phyloP scores from a whole-genome alignment of 1,140 invertebrate species.

The Cryptotermes secundus region DNA sequence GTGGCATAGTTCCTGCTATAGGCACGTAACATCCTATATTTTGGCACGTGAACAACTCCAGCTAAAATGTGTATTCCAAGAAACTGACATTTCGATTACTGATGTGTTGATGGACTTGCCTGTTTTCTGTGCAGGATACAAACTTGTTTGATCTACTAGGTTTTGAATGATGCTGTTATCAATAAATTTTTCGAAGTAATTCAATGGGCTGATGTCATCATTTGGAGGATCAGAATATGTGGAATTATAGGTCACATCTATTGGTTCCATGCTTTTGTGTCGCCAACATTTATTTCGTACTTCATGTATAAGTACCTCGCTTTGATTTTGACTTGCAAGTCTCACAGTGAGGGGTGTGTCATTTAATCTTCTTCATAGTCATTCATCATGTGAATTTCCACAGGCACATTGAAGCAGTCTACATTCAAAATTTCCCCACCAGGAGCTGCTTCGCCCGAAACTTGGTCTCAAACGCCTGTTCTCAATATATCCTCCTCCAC shows the following conservation, averaged over 20 bases:
- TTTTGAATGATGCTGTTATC: background rate
- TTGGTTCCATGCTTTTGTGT: background rate
- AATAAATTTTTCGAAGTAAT: constrained; percentile 11
- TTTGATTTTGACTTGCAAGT: background rate
- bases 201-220: background rate
- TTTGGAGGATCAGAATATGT: background rate
- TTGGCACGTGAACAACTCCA: constrained; percentile 17
- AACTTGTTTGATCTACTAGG: background rate
- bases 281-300: background rate
- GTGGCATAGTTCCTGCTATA: constrained; percentile 32
- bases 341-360: background rate
- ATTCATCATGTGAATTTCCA: background rate
- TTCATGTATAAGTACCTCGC: background rate
- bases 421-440: no score
- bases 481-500: background rate
- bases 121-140: constrained; percentile 22
- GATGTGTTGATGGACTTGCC: background rate
- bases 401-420: no score
- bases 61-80: background rate
- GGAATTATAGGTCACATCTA: background rate
- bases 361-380: background rate
- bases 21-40: constrained; percentile 23
- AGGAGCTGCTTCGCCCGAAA: background rate
- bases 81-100: constrained; percentile 22
- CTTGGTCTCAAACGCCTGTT: background rate